Evolutionary conservation across 2,888 invertebrate species (phyloP).

Genomic region (Agonopterix arenella): DNA sequence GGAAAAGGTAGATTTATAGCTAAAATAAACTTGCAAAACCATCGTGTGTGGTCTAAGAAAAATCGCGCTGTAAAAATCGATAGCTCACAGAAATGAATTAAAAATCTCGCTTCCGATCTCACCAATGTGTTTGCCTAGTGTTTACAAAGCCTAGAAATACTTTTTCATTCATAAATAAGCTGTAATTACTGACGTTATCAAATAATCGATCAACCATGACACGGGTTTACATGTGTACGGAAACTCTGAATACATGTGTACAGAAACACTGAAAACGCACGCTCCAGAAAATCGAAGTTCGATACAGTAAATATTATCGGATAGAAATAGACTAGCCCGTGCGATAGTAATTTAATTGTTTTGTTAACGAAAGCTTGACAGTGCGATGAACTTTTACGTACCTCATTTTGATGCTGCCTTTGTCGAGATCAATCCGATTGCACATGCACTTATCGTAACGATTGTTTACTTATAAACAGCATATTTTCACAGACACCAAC

Average conservation of each 20-base stretch:
- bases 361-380: slow-evolving; percentile 60
- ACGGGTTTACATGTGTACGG: slow-evolving; percentile 49
- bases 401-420: slow-evolving; percentile 72
- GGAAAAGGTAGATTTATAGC: neutral
- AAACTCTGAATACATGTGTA: slow-evolving; percentile 62
- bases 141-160: slow-evolving; percentile 32
- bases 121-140: slow-evolving; percentile 16
- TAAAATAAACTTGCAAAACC: slow-evolving; percentile 9
- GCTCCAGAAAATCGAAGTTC: slow-evolving; percentile 37
- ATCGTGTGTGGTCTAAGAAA: slow-evolving; percentile 25
- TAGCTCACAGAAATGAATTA: slow-evolving; percentile 14
- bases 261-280: slow-evolving; percentile 16
- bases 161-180: slow-evolving; percentile 62
- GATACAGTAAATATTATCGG: slow-evolving; percentile 40
- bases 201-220: slow-evolving; percentile 60
- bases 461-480: slow-evolving; percentile 71
- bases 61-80: slow-evolving; percentile 32
- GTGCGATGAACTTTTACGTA: slow-evolving; percentile 65
- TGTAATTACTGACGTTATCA: slow-evolving; percentile 51
- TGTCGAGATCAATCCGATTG: slow-evolving; percentile 68
- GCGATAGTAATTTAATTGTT: slow-evolving; percentile 69
- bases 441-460: slow-evolving; percentile 71
- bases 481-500: slow-evolving; percentile 62
- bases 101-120: neutral
- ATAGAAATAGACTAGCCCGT: slow-evolving; percentile 58